phyloP scores from a whole-genome alignment of 2,888 invertebrate genomes.

The Nomada hirtipes region DNA sequence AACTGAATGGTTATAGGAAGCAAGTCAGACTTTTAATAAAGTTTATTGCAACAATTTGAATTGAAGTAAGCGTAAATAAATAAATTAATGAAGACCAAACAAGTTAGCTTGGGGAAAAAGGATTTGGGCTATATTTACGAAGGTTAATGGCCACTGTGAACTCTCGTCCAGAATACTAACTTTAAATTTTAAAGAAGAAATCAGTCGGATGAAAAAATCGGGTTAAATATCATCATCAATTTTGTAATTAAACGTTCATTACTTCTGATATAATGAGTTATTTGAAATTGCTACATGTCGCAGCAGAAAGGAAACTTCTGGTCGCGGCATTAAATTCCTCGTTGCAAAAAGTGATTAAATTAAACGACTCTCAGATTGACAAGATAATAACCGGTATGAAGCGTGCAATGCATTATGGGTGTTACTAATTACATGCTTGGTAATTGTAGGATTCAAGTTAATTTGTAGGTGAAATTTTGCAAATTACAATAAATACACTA shows the following conservation, averaged over 20 bases:
- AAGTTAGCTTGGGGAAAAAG: neutral
- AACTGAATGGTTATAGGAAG: neutral
- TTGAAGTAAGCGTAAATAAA: neutral
- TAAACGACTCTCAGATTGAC: neutral
- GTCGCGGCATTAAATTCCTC: neutral
- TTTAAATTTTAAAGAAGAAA: neutral
- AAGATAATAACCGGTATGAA: conserved; percentile 13
- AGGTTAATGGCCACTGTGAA: no score
- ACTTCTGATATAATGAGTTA: neutral
- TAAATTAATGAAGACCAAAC: neutral
- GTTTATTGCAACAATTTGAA: neutral
- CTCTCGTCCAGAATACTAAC: no score
- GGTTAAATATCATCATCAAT: neutral
- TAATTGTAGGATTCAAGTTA: conserved; percentile 16
- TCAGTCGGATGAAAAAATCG: neutral
- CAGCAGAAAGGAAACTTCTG: neutral
- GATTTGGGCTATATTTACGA: no score
- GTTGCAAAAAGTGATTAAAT: conserved; percentile 22
- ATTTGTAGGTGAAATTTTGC: neutral
- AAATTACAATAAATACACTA: neutral
- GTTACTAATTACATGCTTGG: conserved; percentile 14
- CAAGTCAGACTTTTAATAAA: neutral
- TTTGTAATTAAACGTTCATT: neutral
- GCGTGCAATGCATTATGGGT: conserved; percentile 6
- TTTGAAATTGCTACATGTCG: neutral